Evolutionary conservation across 2,113 vertebrate genomes (phyloP).

Genomic region (Epinephelus lanceolatus): DNA sequence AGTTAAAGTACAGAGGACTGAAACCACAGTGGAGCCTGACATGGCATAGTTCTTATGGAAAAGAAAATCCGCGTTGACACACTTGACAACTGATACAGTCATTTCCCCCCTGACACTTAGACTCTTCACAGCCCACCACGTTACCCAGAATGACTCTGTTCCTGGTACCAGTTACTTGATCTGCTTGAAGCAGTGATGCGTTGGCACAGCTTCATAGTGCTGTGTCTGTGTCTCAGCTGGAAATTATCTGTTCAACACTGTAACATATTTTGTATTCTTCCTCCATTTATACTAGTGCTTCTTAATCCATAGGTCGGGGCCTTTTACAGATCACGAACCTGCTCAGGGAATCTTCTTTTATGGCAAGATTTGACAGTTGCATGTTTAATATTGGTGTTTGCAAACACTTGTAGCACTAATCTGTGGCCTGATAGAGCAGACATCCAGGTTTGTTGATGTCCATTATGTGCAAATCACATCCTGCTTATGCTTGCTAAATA

Average conservation of each 20-base stretch:
- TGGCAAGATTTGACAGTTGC: slow-evolving; percentile 18
- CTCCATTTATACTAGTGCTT: background rate
- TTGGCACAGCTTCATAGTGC: background rate
- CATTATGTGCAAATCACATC: background rate
- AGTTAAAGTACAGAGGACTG: slow-evolving; percentile 86
- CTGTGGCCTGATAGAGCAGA: background rate
- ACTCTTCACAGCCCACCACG: background rate
- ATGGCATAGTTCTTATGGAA: slow-evolving; percentile 39
- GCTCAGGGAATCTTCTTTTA: slow-evolving; percentile 42
- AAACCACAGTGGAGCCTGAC: slow-evolving; percentile 72
- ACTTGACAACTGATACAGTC: background rate
- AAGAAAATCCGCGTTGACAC: background rate
- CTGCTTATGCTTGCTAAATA: background rate
- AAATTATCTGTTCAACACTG: background rate
- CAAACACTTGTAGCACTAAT: background rate
- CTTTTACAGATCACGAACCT: slow-evolving; percentile 6
- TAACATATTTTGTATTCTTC: background rate
- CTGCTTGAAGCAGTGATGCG: too few relatives aligned
- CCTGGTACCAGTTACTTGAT: background rate
- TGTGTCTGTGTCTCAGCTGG: background rate
- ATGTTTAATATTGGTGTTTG: background rate
- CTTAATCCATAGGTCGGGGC: background rate
- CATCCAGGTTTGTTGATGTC: background rate
- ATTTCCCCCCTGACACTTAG: too few relatives aligned
- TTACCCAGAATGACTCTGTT: slow-evolving; percentile 11